phyloP scores from a whole-genome alignment of 2,113 vertebrate genomes.

The Chloroceryle aenea region DNA sequence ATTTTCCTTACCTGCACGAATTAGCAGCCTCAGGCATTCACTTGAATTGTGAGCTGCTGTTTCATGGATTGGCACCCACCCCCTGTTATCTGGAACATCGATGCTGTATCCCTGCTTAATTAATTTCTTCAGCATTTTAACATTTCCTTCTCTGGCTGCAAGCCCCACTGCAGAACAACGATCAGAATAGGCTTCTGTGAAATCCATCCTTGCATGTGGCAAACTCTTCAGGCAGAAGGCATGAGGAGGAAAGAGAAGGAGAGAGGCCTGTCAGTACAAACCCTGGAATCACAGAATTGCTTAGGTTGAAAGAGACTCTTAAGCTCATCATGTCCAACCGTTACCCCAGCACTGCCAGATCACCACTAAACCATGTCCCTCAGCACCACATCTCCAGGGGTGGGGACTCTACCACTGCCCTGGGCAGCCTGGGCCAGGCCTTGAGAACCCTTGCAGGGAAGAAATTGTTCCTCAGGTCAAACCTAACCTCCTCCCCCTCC shows the following conservation, averaged over 20 bases:
- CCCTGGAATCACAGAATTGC: neutral
- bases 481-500: neutral
- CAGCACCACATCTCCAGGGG: neutral
- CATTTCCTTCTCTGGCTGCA: constrained; percentile 82
- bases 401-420: neutral
- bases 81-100: constrained; percentile 90
- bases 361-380: neutral
- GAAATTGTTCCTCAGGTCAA: neutral
- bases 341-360: neutral
- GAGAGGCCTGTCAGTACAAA: fast-evolving
- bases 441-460: neutral
- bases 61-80: constrained; percentile 92
- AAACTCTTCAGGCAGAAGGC: neutral
- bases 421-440: neutral
- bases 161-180: constrained; percentile 85
- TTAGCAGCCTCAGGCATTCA: constrained; percentile 83
- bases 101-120: constrained; percentile 80
- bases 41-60: constrained; percentile 83
- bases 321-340: neutral
- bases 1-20: constrained; percentile 76
- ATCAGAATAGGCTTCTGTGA: constrained; percentile 87
- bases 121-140: constrained; percentile 77
- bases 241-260: neutral
- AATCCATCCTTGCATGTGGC: constrained; percentile 82
- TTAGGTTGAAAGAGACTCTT: neutral